Conservation (phyloP, 2,113 vertebrate species). For the Channa maculata region DNA sequence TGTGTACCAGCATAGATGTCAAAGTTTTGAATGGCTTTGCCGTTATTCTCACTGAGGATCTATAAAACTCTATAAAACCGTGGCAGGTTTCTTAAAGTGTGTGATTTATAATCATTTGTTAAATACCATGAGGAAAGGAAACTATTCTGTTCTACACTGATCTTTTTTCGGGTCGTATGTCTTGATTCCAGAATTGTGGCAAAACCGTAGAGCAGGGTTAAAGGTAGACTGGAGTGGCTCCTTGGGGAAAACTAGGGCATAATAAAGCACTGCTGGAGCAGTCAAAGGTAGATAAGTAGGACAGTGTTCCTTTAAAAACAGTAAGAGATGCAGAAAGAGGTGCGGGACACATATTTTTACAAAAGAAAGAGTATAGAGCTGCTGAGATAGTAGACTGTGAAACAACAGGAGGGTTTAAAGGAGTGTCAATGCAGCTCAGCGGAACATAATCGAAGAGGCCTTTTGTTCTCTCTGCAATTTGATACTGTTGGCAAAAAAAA, state of each 20-base stretch:
- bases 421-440: slow-evolving; percentile 56
- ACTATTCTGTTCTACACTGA: neutral
- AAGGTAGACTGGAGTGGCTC: slow-evolving; percentile 43
- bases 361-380: slow-evolving; percentile 27
- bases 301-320: slow-evolving; percentile 65
- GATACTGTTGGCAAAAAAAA: slow-evolving; percentile 65
- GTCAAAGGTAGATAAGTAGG: slow-evolving; percentile 59
- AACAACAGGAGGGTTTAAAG: slow-evolving; percentile 62
- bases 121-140: neutral
- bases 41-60: neutral
- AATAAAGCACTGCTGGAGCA: slow-evolving; percentile 17
- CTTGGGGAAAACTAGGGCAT: slow-evolving; percentile 29
- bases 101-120: neutral
- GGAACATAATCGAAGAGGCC: slow-evolving; percentile 58
- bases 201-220: slow-evolving; percentile 27
- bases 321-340: slow-evolving; percentile 44
- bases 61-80: neutral
- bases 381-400: slow-evolving; percentile 41
- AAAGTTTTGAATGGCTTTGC: neutral
- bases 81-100: too few species aligned
- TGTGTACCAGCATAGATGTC: neutral
- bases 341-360: slow-evolving; percentile 54
- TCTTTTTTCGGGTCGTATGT: neutral
- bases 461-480: slow-evolving; percentile 66
- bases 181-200: slow-evolving; percentile 13